These are phyloP conservation scores for Podarcis raffonei DNA, from an alignment of 2,113 vertebrate genomes.

Conservation along the genomic window DNA sequence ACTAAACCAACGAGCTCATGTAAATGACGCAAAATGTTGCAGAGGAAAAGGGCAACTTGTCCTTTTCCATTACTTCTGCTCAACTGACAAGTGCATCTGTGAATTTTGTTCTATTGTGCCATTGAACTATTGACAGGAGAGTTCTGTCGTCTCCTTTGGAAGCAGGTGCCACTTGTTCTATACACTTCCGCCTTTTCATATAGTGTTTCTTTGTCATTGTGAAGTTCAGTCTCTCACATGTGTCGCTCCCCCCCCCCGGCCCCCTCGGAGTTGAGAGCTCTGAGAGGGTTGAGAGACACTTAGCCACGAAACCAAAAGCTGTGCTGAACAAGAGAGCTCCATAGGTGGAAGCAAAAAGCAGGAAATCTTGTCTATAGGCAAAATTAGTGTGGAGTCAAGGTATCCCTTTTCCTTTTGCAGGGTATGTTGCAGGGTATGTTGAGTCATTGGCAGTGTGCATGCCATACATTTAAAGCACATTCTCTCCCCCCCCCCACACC, in stretches of 20 bases:
- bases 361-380: not conserved
- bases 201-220: not conserved
- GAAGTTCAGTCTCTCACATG: not conserved
- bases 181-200: not conserved
- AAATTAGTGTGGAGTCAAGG: not conserved
- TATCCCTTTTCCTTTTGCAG: not conserved
- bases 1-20: not conserved
- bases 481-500: too few species aligned
- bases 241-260: not conserved
- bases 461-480: too few species aligned
- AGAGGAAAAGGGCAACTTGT: not conserved
- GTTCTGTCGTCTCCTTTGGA: not conserved
- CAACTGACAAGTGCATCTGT: not conserved
- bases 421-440: not conserved
- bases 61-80: not conserved
- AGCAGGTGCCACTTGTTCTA: not conserved
- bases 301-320: not conserved
- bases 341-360: not conserved
- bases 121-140: not conserved
- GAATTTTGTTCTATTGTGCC: not conserved
- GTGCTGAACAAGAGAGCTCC: not conserved
- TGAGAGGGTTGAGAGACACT: not conserved
- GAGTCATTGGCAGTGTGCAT: not conserved
- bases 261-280: not conserved
- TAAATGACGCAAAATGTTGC: not conserved